Evolutionary conservation across 2,888 invertebrate genomes (phyloP), one percentile per base, ranked within the genome.

Genomic region (Cephus rjabovi): DNA sequence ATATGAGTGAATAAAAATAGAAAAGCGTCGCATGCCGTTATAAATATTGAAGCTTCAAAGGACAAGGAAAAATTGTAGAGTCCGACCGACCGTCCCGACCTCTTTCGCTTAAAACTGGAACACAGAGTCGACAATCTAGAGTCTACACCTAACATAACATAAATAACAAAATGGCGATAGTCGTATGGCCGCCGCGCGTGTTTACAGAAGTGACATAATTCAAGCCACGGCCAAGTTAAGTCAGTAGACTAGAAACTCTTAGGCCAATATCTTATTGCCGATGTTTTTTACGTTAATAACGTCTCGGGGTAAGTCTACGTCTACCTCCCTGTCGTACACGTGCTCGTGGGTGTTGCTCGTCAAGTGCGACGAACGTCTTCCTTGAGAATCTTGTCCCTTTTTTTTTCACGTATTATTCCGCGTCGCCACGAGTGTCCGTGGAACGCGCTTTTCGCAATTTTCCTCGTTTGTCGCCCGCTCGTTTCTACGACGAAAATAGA

Each of bases 141-240:
- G 56, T 23, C 56, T 56, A 9, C 56, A 56, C 23, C 40, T 56
- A 56, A 9, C 40, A 15, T 40, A 15, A 15, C 15, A 40, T 2
- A 23, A 56, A 40, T 23, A 56, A 56, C 9, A 56, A 56, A 56
- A 56, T 56, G 56, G 56, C 56, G 56, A 56, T 23, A 56, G 23
- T 23, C 23, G 23, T 23, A 56, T 56, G 12, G 31, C 31, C 3
- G 75, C 76, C 76, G 81, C 80, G 79, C 80, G 83, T 81, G 81
- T 82, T 81, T 81, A 33, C 3, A 76, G 78, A 81, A 79, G 80
- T 83, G 84, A 84, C 83, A 84, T 83, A 83, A 83, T 82, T 83
- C 81, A 68, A 56, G 9, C 9, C 23, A 56, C 56, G 56, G 23
- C 23, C 56, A 23, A 56, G 23, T 56, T 56, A 23, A 9, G 56